Conservation (phyloP, 2,888 invertebrate genomes). For the Hirtodrosophila duncani region DNA sequence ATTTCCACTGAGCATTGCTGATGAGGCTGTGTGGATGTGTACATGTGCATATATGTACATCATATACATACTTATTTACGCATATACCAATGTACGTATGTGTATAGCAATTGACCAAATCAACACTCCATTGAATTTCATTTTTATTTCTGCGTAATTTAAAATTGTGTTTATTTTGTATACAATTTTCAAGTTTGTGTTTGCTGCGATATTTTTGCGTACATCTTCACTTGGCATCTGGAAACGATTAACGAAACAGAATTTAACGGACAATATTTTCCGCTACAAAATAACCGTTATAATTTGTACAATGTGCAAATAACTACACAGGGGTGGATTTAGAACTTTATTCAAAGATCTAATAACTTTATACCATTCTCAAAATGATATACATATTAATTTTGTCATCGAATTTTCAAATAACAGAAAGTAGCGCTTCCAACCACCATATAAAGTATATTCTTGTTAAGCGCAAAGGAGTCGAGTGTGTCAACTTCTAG, state of each 20-base stretch:
- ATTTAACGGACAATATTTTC: no score
- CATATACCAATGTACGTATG: not conserved
- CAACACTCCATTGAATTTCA: slow-evolving; percentile 58
- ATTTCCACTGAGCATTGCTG: not conserved
- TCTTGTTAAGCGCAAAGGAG: no score
- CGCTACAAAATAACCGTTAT: no score
- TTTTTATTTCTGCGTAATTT: slow-evolving; percentile 57
- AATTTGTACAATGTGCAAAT: no score
- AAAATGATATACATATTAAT: no score
- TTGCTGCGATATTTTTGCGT: slow-evolving; percentile 21
- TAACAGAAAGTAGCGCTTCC: no score
- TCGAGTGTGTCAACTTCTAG: no score
- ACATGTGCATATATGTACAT: not conserved
- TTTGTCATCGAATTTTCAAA: no score
- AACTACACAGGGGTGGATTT: no score
- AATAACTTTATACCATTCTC: no score
- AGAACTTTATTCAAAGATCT: no score
- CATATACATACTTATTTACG: not conserved
- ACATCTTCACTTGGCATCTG: slow-evolving; percentile 35
- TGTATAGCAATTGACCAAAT: slow-evolving; percentile 48
- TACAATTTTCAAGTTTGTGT: slow-evolving; percentile 32
- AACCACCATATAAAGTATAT: no score
- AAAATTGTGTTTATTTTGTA: slow-evolving; percentile 58
- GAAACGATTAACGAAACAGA: slow-evolving; percentile 25
- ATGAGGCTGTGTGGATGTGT: slow-evolving; percentile 13